These are phyloP conservation scores for Ambastaia sidthimunki DNA, from an alignment of 2,797 vertebrate genomes.

Conservation along the genomic window DNA sequence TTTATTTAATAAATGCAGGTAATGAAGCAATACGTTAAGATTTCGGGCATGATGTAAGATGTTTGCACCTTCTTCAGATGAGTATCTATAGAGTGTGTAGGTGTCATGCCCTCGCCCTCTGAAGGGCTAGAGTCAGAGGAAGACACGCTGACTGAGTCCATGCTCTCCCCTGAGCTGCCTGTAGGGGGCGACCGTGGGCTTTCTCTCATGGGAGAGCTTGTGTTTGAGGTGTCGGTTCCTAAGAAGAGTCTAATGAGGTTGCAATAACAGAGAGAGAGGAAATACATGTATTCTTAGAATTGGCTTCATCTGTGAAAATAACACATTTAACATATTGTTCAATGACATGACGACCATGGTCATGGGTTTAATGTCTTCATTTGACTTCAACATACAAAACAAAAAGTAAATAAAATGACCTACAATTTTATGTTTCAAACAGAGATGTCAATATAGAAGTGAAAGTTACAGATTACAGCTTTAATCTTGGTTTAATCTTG, in stretches of 20 bases:
- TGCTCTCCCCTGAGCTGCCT: slow-evolving; percentile 92
- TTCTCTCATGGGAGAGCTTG: slow-evolving; percentile 85
- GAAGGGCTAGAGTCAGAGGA: slow-evolving; percentile 90
- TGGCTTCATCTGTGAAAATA: slow-evolving; percentile 2
- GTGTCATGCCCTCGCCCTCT: slow-evolving; percentile 77
- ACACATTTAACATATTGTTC: neutral
- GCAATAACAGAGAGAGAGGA: slow-evolving; percentile 11
- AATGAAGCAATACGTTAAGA: neutral
- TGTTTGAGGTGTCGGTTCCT: slow-evolving; percentile 77
- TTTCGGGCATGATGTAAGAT: neutral
- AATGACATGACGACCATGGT: neutral
- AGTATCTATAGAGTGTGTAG: slow-evolving; percentile 75
- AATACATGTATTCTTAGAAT: neutral
- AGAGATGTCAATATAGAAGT: too few species aligned
- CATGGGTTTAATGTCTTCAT: neutral
- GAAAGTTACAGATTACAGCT: too few species aligned
- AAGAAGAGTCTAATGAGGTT: slow-evolving; percentile 83
- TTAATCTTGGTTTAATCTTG: neutral
- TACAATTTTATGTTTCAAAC: too few species aligned
- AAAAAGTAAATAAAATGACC: too few species aligned
- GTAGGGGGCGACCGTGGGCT: slow-evolving; percentile 81
- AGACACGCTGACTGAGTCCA: slow-evolving; percentile 91
- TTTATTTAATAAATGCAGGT: neutral
- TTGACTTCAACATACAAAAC: too few species aligned
- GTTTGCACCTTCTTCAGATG: slow-evolving; percentile 84